Conservation (phyloP, 1,140 invertebrate genomes). For the Bemisia tabaci region DNA sequence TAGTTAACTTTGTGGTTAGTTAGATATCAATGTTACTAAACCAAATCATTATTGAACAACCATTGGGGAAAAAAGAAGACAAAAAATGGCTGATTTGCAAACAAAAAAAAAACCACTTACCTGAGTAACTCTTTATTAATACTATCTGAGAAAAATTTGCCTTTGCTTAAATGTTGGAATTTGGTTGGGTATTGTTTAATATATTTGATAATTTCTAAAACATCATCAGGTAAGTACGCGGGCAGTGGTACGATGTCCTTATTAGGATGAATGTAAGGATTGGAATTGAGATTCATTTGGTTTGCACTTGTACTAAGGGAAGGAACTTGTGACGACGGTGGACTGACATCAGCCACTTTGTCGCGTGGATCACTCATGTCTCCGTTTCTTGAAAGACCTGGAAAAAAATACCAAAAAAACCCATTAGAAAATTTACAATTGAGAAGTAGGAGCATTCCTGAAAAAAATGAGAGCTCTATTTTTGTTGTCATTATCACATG, state of each 20-base stretch:
- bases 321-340: slow-evolving; percentile 17
- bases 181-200: slow-evolving; percentile 33
- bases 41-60: no score
- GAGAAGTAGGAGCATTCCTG: no score
- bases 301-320: slow-evolving; percentile 22
- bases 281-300: slow-evolving; percentile 4
- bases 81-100: no score
- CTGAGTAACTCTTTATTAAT: slow-evolving; percentile 29
- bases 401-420: no score
- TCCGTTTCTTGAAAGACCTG: neutral
- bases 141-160: slow-evolving; percentile 36
- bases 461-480: no score
- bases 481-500: no score
- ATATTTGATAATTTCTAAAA: slow-evolving; percentile 28
- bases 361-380: neutral
- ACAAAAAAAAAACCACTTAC: slow-evolving; percentile 7
- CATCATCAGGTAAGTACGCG: slow-evolving; percentile 27
- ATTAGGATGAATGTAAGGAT: no score
- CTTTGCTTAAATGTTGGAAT: slow-evolving; percentile 32
- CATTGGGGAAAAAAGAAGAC: no score
- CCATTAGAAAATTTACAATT: no score
- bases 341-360: neutral
- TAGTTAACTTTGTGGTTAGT: no score
- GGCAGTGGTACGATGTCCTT: slow-evolving; percentile 24
- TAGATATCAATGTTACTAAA: no score